These are phyloP conservation scores for Palythoa heliodiscus DNA, from an alignment of 92 coral and sea anemone species.

Conservation along the genomic window DNA sequence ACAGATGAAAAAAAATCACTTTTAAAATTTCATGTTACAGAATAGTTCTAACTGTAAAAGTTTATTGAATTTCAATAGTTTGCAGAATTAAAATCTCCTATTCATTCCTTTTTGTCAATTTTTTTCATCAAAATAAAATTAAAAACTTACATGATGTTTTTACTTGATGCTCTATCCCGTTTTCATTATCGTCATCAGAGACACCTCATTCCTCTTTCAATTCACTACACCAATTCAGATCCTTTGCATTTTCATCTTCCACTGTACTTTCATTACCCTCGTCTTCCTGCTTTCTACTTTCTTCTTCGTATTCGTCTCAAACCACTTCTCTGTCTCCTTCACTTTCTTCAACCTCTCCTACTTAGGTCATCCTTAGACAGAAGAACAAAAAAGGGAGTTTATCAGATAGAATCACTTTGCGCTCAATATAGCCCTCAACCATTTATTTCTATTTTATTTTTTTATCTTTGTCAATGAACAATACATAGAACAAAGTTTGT, in stretches of 20 bases:
- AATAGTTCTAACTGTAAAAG: not conserved
- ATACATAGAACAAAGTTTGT: not conserved
- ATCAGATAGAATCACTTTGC: not conserved
- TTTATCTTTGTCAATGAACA: not conserved
- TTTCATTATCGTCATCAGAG: slow-evolving; percentile 28
- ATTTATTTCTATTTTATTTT: too few relatives aligned
- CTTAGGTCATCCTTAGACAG: not conserved
- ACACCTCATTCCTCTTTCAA: slow-evolving; percentile 29
- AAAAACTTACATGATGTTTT: slow-evolving; percentile 53
- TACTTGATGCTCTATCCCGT: slow-evolving; percentile 29
- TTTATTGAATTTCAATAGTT: not conserved
- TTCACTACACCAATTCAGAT: slow-evolving; percentile 43
- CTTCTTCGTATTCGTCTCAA: slow-evolving; percentile 24
- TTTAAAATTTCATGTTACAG: not conserved
- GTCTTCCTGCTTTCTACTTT: slow-evolving; percentile 28
- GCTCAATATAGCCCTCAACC: not conserved
- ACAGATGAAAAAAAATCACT: not conserved
- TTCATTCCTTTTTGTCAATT: not conserved
- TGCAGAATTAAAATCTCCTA: not conserved
- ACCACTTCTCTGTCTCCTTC: slow-evolving; percentile 20
- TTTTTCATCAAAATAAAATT: not conserved
- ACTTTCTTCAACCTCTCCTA: not conserved
- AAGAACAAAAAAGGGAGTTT: not conserved
- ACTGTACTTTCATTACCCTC: slow-evolving; percentile 18
- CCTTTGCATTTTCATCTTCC: slow-evolving; percentile 36